Percentiles rank a stretch among this genome's conserved stretches.
These are phyloP conservation scores for Crioceris asparagi DNA, from an alignment of 2,888 invertebrate species.

Conservation along the genomic window DNA sequence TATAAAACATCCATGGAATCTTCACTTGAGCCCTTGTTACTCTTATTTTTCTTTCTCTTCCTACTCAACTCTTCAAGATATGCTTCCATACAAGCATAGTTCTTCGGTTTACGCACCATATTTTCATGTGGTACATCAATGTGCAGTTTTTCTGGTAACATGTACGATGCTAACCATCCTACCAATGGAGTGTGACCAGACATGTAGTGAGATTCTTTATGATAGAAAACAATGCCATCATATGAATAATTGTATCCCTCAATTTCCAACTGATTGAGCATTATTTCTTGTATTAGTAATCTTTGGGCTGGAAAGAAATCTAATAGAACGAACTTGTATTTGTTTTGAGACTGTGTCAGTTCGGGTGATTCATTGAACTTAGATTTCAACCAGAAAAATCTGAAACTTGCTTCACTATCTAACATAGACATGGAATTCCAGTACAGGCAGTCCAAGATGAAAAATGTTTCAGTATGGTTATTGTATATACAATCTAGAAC, in stretches of 20 bases:
- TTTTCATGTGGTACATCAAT: slow-evolving; percentile 38
- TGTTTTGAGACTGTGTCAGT: slow-evolving; percentile 33
- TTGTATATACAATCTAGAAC: slow-evolving; percentile 78
- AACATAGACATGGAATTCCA: slow-evolving; percentile 66
- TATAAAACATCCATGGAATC: too few relatives aligned
- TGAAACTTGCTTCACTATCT: slow-evolving; percentile 68
- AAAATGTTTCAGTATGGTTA: slow-evolving; percentile 50
- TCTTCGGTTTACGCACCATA: slow-evolving; percentile 37
- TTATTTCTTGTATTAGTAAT: slow-evolving; percentile 38
- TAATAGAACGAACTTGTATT: slow-evolving; percentile 41
- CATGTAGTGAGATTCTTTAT: slow-evolving; percentile 67
- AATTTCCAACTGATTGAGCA: slow-evolving; percentile 35
- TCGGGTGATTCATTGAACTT: slow-evolving; percentile 57
- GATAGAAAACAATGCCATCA: slow-evolving; percentile 89
- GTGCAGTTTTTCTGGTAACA: slow-evolving; percentile 70
- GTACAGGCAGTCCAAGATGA: slow-evolving; percentile 70
- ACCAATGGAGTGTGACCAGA: slow-evolving; percentile 74
- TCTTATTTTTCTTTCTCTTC: slow-evolving; percentile 17
- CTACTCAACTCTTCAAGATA: slow-evolving; percentile 41
- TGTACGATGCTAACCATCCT: slow-evolving; percentile 83
- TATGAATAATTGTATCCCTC: slow-evolving; percentile 41
- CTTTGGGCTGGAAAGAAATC: slow-evolving; percentile 41
- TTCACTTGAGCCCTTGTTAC: too few relatives aligned
- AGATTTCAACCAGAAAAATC: slow-evolving; percentile 72
- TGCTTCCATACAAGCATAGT: slow-evolving; percentile 41